Percentiles rank a stretch among this genome's conserved stretches.
Evolutionary conservation across 2,888 invertebrate species (phyloP).

Genomic region (Timandra comae): DNA sequence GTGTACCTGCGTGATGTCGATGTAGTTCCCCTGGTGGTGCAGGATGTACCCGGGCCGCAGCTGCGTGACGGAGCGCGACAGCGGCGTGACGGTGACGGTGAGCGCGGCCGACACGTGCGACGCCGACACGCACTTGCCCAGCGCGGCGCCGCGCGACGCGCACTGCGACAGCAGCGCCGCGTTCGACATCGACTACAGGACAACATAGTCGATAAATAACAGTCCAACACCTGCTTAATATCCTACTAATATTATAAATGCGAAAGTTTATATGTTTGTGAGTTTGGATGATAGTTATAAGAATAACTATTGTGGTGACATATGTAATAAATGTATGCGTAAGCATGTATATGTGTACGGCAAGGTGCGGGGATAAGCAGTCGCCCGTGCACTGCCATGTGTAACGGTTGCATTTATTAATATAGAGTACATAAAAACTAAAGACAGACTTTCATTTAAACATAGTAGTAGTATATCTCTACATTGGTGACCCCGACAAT

Average conservation of each 20-base stretch:
- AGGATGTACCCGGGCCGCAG: constrained; percentile 59
- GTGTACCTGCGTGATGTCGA: constrained; percentile 56
- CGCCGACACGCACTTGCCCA: constrained; percentile 71
- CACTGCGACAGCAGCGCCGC: not conserved
- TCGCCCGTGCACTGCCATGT: too few relatives aligned
- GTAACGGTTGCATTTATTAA: too few relatives aligned
- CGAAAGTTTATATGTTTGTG: too few relatives aligned
- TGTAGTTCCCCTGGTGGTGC: constrained; percentile 40
- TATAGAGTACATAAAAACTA: too few relatives aligned
- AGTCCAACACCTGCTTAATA: not conserved
- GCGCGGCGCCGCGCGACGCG: constrained; percentile 21
- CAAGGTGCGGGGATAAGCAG: too few relatives aligned
- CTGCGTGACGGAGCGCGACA: constrained; percentile 31
- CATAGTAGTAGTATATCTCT: too few relatives aligned
- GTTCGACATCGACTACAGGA: constrained; percentile 13
- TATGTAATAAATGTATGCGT: too few relatives aligned
- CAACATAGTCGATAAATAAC: too few relatives aligned
- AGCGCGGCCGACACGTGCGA: constrained; percentile 37
- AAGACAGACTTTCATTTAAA: too few relatives aligned
- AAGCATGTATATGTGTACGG: too few relatives aligned
- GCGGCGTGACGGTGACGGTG: constrained; percentile 19
- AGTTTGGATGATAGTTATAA: not conserved
- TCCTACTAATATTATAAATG: too few relatives aligned
- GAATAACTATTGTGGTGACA: not conserved
- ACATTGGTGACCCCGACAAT: too few relatives aligned